A percentile compares a stretch with the other conserved stretches of the same genome.
Conservation (phyloP, 2,113 vertebrate species). For the Hypocryptadius cinnamomeus region DNA sequence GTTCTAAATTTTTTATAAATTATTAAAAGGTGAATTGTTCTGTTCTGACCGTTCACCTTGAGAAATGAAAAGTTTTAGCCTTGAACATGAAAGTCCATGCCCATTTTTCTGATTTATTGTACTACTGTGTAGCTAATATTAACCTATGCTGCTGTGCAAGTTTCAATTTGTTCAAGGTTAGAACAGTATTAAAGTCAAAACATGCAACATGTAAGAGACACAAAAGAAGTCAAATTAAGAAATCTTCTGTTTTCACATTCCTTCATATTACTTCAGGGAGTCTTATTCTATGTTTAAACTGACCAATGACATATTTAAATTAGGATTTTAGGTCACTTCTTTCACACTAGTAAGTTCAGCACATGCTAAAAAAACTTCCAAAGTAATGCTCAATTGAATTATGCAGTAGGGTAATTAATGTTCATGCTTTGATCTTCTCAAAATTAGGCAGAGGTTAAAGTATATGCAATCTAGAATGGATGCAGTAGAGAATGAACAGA, state of each 20-base stretch:
- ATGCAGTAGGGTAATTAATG: background rate
- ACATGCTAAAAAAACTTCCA: background rate
- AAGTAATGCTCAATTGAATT: background rate
- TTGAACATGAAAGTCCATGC: background rate
- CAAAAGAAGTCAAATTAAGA: background rate
- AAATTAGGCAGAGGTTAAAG: background rate
- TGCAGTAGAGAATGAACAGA: background rate
- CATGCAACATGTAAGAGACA: background rate
- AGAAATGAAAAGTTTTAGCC: background rate
- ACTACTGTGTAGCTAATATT: background rate
- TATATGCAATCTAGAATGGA: background rate
- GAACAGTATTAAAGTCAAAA: background rate
- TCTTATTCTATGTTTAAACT: background rate
- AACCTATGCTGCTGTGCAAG: background rate
- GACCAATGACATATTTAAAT: background rate
- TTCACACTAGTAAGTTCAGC: background rate
- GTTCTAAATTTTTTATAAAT: background rate
- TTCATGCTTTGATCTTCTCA: background rate
- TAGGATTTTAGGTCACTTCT: background rate
- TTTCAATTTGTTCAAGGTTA: background rate
- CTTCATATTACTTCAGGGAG: background rate
- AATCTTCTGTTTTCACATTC: background rate
- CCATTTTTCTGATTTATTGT: background rate
- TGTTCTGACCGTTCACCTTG: background rate
- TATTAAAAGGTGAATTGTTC: background rate